Evolutionary conservation across 2,888 invertebrate species (phyloP).

Genomic region (Tenthredo amoena): DNA sequence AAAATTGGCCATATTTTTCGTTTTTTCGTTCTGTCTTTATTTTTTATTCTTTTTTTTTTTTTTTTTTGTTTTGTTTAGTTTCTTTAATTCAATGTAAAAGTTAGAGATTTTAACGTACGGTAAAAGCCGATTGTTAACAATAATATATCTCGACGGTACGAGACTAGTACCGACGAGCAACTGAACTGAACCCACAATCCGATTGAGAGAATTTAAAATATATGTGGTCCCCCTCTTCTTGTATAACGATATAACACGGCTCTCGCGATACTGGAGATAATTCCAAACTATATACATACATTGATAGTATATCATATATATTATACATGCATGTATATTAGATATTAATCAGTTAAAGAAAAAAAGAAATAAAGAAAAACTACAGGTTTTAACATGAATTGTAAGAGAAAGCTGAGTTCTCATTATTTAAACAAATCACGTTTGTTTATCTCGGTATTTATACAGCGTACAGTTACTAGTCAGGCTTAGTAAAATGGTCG

Average conservation of each 20-base stretch:
- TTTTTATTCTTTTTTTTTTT: neutral
- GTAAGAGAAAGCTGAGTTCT: too few species aligned
- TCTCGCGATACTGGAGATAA: slow-evolving; percentile 8
- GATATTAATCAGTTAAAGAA: neutral
- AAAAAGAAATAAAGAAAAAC: neutral
- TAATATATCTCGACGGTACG: neutral
- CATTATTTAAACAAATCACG: neutral
- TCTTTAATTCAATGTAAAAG: neutral
- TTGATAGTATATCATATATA: neutral
- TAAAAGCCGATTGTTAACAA: neutral
- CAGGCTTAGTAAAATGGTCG: neutral
- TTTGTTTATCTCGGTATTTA: neutral
- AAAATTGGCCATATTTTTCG: slow-evolving; percentile 44
- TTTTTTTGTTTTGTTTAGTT: neutral
- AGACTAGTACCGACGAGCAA: neutral
- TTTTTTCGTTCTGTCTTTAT: neutral
- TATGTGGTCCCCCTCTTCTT: neutral
- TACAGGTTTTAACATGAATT: neutral
- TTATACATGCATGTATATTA: neutral
- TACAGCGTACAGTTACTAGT: neutral
- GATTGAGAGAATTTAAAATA: slow-evolving; percentile 11
- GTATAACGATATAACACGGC: neutral
- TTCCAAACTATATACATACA: neutral
- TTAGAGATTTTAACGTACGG: neutral
- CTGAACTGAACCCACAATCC: slow-evolving; percentile 16